Evolutionary conservation across 2,113 vertebrate genomes (phyloP).

Genomic region (Hippopotamus amphibius): DNA sequence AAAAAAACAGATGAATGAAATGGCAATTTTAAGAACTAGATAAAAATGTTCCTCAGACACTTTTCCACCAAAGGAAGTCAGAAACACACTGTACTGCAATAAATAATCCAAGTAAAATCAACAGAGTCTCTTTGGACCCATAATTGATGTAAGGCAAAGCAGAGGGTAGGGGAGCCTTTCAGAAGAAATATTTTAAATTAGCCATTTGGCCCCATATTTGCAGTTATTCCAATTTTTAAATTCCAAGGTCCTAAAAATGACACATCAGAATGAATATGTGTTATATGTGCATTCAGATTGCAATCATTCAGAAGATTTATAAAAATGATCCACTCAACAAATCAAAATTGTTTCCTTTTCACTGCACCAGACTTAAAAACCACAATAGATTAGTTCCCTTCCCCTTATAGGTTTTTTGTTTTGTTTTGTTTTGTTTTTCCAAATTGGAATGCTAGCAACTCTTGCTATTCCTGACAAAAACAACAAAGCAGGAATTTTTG

Average conservation of each 20-base stretch:
- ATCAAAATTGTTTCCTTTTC: not conserved
- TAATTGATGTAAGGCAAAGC: slow-evolving; percentile 7
- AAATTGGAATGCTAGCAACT: not conserved
- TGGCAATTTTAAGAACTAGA: not conserved
- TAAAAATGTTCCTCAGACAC: not conserved
- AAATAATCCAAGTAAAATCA: slow-evolving; percentile 53
- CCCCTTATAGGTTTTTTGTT: not conserved
- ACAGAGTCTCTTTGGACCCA: slow-evolving; percentile 27
- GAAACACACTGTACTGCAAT: not conserved
- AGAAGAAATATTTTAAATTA: not conserved
- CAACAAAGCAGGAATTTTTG: not conserved
- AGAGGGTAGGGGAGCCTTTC: not conserved
- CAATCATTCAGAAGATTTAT: not conserved
- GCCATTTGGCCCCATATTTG: not conserved
- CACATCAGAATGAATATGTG: not conserved
- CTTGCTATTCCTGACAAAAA: not conserved
- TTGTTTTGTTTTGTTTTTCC: not conserved
- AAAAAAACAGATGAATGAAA: not conserved
- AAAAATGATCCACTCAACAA: slow-evolving; percentile 23
- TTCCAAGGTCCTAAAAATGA: not conserved
- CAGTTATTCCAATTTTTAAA: slow-evolving; percentile 27
- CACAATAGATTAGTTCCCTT: not conserved
- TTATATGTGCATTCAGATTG: not conserved
- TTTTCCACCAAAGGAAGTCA: slow-evolving; percentile 7
- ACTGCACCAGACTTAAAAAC: not conserved